These are phyloP conservation scores for Aurelia sp. DNA, from an alignment of 30 jellyfish, hydroid and myxozoan genomes.

Conservation along the genomic window DNA sequence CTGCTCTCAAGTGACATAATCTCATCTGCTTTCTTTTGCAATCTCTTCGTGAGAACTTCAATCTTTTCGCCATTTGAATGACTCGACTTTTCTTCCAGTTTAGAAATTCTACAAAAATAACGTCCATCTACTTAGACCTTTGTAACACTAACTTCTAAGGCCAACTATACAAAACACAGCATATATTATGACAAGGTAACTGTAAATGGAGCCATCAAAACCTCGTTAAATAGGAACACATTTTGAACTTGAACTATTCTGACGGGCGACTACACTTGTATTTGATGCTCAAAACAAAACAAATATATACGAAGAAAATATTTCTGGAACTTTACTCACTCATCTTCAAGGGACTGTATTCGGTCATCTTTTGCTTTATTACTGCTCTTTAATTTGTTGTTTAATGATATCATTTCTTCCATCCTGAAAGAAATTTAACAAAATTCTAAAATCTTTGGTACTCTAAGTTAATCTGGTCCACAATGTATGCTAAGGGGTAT, in stretches of 20 bases:
- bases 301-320: too few species aligned
- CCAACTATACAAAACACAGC: too few species aligned
- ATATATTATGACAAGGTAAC: too few species aligned
- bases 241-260: too few species aligned
- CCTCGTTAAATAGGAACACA: too few species aligned
- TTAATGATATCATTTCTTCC: conserved; percentile 77
- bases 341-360: conserved; percentile 86
- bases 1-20: conserved; percentile 60
- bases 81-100: conserved; percentile 63
- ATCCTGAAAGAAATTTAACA: conserved; percentile 33
- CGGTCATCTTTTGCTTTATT: conserved; percentile 81
- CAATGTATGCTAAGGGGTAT: too few species aligned
- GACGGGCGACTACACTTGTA: too few species aligned
- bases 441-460: too few species aligned
- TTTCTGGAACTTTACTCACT: conserved; percentile 30
- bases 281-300: too few species aligned
- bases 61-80: conserved; percentile 68
- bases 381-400: conserved; percentile 78
- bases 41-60: conserved; percentile 52
- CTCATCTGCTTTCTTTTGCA: conserved; percentile 82
- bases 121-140: not conserved
- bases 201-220: too few species aligned
- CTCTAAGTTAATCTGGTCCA: too few species aligned
- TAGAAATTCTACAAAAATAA: conserved; percentile 58
- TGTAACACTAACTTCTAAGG: too few species aligned